Percentiles rank a stretch among this genome's conserved stretches.
phyloP scores from a whole-genome alignment of 53 echinoderm and acorn worm species.

The Glandiceps talaboti region DNA sequence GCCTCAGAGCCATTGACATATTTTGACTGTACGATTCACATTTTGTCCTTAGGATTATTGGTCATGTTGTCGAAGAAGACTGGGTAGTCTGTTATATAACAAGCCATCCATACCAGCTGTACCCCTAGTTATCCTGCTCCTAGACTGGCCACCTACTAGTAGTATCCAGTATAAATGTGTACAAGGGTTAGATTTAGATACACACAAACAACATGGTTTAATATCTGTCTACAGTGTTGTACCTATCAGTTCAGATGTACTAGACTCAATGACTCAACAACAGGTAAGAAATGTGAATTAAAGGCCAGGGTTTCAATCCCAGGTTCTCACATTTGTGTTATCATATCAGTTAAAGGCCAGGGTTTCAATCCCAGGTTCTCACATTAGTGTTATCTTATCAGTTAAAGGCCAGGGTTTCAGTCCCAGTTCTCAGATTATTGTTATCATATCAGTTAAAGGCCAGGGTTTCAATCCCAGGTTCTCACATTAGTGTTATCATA shows the following conservation, averaged over 20 bases:
- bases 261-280: constrained; percentile 15
- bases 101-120: constrained; percentile 33
- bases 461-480: too few species aligned
- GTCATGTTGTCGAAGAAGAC: constrained; percentile 8
- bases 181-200: constrained; percentile 12
- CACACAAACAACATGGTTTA: constrained; percentile 10
- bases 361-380: too few species aligned
- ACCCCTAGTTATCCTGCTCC: constrained; percentile 32
- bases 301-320: too few species aligned
- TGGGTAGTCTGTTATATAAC: constrained; percentile 27
- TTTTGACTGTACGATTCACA: too few species aligned
- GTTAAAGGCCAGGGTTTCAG: too few species aligned
- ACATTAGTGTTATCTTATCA: too few species aligned
- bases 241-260: constrained; percentile 13
- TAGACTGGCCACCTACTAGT: constrained; percentile 22
- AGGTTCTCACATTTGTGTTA: too few species aligned
- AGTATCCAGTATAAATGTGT: constrained; percentile 20
- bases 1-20: too few species aligned
- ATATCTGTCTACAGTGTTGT: constrained; percentile 28
- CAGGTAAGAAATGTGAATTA: constrained; percentile 41
- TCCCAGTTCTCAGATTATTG: too few species aligned
- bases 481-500: too few species aligned
- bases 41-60: constrained; percentile 4
- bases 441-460: too few species aligned
- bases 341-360: too few species aligned